Evolutionary conservation across 2,113 vertebrate species (phyloP).

Genomic region (Montifringilla adamsi): DNA sequence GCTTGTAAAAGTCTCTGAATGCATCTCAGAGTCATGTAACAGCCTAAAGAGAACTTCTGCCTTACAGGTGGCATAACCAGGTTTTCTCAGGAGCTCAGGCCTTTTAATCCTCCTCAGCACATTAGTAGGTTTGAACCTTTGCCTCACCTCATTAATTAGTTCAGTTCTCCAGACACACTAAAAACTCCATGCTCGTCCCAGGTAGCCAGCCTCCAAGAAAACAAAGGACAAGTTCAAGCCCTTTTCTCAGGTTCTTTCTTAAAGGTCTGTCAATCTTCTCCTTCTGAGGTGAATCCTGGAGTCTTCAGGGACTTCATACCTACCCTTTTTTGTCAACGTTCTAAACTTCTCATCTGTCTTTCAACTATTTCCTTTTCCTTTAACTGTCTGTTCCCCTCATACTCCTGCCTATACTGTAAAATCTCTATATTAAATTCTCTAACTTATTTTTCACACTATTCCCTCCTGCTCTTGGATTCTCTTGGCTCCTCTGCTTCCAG

Average conservation of each 20-base stretch:
- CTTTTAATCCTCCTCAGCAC: background rate
- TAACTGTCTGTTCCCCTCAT: background rate
- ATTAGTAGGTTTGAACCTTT: background rate
- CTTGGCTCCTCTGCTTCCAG: background rate
- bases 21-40: background rate
- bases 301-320: background rate
- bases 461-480: background rate
- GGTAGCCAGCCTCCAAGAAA: conserved; percentile 24
- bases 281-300: background rate
- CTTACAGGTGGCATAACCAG: background rate
- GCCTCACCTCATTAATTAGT: conserved; percentile 43
- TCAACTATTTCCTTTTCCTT: background rate
- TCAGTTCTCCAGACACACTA: background rate
- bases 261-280: conserved; percentile 52
- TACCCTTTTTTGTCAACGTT: background rate
- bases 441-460: background rate
- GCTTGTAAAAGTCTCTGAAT: background rate
- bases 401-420: background rate
- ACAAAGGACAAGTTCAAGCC: conserved; percentile 44
- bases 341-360: conserved; percentile 17
- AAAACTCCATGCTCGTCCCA: background rate
- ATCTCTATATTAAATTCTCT: background rate
- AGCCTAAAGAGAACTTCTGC: background rate
- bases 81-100: conserved; percentile 3
- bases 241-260: conserved; percentile 9